Evolutionary conservation across 1,140 invertebrate genomes (phyloP), one percentile per base, ranked within the genome.

Genomic region (Phthorimaea operculella): DNA sequence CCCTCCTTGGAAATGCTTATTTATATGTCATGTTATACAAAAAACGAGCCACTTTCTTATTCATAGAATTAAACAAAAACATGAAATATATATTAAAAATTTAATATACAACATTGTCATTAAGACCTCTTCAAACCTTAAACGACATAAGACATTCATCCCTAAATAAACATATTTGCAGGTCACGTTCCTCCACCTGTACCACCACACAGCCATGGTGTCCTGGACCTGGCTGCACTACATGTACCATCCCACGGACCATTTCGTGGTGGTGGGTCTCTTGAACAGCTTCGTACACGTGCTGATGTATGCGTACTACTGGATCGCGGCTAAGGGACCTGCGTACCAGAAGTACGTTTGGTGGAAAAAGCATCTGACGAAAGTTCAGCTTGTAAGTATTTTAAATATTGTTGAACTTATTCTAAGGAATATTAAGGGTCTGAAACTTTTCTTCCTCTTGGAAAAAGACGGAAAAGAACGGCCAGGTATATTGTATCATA

Each of bases 331-430:
- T 1, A 89, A 96, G 88, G 95, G 95, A 15, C 95, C 95, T 14
- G 88, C 92, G 57, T 94, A 94, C 72, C 91, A 93, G 64, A 94
- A 94, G 72, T 96, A 92, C 74, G 81, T 97, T 1, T 97, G 95
- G 95, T 98, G 95, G 95, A 97, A 98, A 76, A 95, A 94, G 74
- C 93, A 98, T 79, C 88, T 97, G 58, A 97, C 96, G 0, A 92
- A 91, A 52, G 87, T 96, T 55, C 96, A 97, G 85, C 84, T 97
- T 88, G 94, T 96, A 87, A 91, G 89, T 86, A 55, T 51, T 39
- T 52, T 42, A 2, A 28, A 28, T 28, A 4, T 28, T 28, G 21
- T 28, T 28, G 2, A 28, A 28, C 6, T 4, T 28, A 28, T 28
- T 28, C n/a, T n/a, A n/a, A n/a, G n/a, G n/a, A n/a, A n/a, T n/a